Evolutionary conservation across 2,113 vertebrate genomes (phyloP).

Genomic region (Psittacara wagleri): DNA sequence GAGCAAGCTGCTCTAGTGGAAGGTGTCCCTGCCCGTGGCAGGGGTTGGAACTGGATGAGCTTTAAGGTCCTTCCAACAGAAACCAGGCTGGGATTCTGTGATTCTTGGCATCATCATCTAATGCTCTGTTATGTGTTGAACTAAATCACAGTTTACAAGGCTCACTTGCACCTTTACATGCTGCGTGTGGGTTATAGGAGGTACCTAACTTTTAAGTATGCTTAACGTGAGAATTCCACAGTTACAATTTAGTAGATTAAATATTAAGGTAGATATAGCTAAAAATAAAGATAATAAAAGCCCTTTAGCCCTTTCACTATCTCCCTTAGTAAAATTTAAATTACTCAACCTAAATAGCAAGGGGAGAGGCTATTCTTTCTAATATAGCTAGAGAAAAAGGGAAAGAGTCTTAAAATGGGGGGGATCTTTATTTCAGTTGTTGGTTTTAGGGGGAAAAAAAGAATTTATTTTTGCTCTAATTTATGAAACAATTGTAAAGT

Average conservation of each 20-base stretch:
- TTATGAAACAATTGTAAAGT: background rate
- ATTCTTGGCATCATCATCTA: background rate
- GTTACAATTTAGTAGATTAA: background rate
- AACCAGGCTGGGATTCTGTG: background rate
- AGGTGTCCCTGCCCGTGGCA: background rate
- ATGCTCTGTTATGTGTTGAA: background rate
- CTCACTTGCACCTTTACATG: background rate
- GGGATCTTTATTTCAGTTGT: background rate
- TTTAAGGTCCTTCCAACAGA: background rate
- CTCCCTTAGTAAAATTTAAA: background rate
- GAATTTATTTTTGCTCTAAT: background rate
- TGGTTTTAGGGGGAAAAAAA: background rate
- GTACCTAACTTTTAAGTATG: background rate
- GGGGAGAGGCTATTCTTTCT: background rate
- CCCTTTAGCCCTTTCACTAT: fast-evolving
- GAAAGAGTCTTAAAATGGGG: background rate
- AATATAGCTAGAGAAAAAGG: background rate
- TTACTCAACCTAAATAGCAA: background rate
- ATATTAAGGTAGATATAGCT: background rate
- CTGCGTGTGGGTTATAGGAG: fast-evolving
- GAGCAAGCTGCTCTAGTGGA: background rate
- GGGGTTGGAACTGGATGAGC: background rate
- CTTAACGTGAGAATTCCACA: background rate
- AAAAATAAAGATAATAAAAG: background rate
- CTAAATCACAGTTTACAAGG: background rate